Evolutionary conservation across 2,888 invertebrate species (phyloP), one percentile per base, ranked within the genome.

Genomic region (Augochlorella aurata): DNA sequence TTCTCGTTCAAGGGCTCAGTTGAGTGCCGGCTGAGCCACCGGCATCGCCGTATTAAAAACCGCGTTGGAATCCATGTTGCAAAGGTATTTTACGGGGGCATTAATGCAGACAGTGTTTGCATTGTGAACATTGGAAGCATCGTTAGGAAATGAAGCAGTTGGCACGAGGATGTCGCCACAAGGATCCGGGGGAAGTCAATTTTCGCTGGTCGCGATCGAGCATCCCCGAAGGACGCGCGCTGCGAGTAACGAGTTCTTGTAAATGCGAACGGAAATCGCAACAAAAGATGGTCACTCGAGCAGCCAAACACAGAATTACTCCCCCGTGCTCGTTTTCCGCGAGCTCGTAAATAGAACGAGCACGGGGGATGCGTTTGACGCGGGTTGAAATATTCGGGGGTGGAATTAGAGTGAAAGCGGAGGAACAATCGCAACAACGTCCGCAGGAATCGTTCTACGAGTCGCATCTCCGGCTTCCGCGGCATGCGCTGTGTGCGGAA

Each of bases 311-410:
- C 24, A 9, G 29, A 67, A 77, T 79, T 79, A 69, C 76, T 49
- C 50, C 24, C 29, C 18, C 29, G 68, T 68, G 68, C 47, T 38
- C 29, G 44, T 77, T 76, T 44, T 49, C 66, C 45, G 44, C 47
- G 45, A 10, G 18, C 71, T 77, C 71, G 79, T 77, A 72, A 72
- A 77, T 61, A 80, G 24, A 49, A 9, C n/a, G n/a, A 49, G 54
- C 38, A 18, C 24, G 44, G 66, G 18, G 54, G 66, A 24, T 74
- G 54, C 63, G 65, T 73, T 77, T 77, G 74, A 77, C 65, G 21
- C 52, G 18, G 4, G 18, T 2, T 54, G 65, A 73, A 74, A 52
- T 38, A 65, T 74, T 66, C 54, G 54, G 7, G 47, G 29, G 24
- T 16, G 63, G 49, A n/a, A 45, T 65, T 73, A 73, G 63, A 45